phyloP scores from a whole-genome alignment of 2,113 vertebrate species.

The Chrysochloris asiatica region DNA sequence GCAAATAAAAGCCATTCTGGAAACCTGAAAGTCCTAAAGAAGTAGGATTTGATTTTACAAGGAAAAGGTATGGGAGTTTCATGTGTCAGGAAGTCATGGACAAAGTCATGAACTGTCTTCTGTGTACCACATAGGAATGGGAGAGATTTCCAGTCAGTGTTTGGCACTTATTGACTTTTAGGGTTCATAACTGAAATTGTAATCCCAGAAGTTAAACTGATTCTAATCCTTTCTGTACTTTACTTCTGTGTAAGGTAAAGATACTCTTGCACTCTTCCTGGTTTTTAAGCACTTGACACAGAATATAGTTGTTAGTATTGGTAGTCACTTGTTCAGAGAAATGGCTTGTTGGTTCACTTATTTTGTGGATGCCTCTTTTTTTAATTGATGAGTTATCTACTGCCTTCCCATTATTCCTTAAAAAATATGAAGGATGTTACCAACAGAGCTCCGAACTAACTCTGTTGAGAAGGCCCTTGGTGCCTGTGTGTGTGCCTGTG shows the following conservation, averaged over 20 bases:
- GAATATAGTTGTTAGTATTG: not conserved
- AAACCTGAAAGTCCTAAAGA: not conserved
- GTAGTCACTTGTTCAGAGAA: conserved; percentile 2
- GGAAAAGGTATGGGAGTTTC: not conserved
- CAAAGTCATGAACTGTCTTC: not conserved
- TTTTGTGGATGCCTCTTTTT: not conserved
- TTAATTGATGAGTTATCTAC: conserved; percentile 31
- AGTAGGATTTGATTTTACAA: conserved; percentile 13
- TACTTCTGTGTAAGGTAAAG: not conserved
- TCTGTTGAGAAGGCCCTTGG: not conserved
- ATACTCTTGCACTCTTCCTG: not conserved
- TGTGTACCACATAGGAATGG: not conserved
- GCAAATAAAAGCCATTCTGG: conserved; percentile 33
- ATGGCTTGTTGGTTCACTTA: conserved; percentile 21
- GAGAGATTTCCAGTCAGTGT: not conserved
- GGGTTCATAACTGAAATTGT: not conserved
- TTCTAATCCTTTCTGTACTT: not conserved
- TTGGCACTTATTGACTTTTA: not conserved
- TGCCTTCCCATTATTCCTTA: not conserved
- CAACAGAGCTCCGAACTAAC: not conserved
- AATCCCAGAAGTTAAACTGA: not conserved
- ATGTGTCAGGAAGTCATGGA: not conserved
- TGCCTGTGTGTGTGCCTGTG: not conserved
- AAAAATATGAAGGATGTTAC: not conserved
- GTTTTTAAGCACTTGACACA: not conserved